Conservation (phyloP, 1,140 invertebrate genomes). For the Cydia amplana region DNA sequence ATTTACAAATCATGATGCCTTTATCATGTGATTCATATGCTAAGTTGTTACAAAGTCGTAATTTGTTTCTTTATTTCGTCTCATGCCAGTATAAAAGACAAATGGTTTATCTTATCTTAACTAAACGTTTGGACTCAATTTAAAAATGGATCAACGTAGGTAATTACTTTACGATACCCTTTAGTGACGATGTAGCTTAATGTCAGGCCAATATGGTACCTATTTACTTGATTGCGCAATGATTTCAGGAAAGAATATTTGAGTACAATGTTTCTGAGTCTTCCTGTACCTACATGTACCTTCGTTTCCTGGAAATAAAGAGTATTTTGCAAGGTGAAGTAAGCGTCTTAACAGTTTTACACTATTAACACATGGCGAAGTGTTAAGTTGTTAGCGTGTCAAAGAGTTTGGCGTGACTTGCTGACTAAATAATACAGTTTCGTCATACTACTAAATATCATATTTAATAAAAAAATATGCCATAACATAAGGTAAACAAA, state of each 20-base stretch:
- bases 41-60: no score
- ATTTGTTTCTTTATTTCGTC: no score
- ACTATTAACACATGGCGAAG: slow-evolving; percentile 18
- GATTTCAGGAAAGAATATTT: slow-evolving; percentile 24
- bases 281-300: background rate
- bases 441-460: background rate
- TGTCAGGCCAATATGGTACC: background rate
- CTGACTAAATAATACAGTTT: background rate
- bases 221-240: background rate
- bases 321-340: background rate
- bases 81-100: background rate
- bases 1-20: no score
- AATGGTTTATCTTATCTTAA: background rate
- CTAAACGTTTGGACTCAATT: background rate
- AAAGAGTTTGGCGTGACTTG: slow-evolving; percentile 3
- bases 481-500: no score
- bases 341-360: background rate
- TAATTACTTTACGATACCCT: background rate
- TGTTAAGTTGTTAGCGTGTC: slow-evolving; percentile 3
- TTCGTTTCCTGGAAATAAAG: background rate
- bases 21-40: no score
- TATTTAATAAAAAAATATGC: background rate
- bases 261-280: background rate
- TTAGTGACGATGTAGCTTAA: slow-evolving; percentile 2
- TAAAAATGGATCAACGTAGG: background rate